These are phyloP conservation scores for Patella depressa DNA, from an alignment of 2,888 invertebrate genomes.

Conservation along the genomic window DNA sequence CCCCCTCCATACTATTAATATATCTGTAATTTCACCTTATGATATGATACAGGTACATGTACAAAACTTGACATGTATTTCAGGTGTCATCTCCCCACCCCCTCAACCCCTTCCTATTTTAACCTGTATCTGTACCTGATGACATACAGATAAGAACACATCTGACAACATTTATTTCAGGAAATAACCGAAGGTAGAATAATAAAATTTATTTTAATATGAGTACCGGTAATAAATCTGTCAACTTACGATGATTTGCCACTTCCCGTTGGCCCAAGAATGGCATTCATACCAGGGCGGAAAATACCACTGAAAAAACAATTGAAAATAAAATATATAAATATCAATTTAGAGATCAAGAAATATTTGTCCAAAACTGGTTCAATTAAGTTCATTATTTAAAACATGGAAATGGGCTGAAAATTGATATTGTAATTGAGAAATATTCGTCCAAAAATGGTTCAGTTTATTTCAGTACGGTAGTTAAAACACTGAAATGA, in stretches of 20 bases:
- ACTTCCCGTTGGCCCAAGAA: slow-evolving; percentile 71
- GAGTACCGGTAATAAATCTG: neutral
- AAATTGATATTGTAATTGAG: neutral
- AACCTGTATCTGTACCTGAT: no score
- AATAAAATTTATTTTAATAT: neutral
- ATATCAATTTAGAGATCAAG: neutral
- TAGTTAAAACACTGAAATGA: neutral
- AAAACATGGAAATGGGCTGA: neutral
- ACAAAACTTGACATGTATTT: no score
- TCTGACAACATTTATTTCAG: no score
- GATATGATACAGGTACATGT: no score
- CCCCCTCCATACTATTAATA: no score
- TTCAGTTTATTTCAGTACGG: neutral
- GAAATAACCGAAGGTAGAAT: no score
- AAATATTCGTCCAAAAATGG: neutral
- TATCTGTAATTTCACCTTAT: no score
- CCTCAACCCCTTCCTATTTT: no score
- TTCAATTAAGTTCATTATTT: neutral
- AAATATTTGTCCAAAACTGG: neutral
- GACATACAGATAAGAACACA: no score
- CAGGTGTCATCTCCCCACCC: no score
- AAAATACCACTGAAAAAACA: slow-evolving; percentile 64
- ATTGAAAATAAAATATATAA: neutral
- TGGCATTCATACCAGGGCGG: slow-evolving; percentile 70
- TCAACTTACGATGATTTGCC: slow-evolving; percentile 71